Conservation (phyloP, 2,888 invertebrate genomes). For the Dasysyrphus tricinctus region DNA sequence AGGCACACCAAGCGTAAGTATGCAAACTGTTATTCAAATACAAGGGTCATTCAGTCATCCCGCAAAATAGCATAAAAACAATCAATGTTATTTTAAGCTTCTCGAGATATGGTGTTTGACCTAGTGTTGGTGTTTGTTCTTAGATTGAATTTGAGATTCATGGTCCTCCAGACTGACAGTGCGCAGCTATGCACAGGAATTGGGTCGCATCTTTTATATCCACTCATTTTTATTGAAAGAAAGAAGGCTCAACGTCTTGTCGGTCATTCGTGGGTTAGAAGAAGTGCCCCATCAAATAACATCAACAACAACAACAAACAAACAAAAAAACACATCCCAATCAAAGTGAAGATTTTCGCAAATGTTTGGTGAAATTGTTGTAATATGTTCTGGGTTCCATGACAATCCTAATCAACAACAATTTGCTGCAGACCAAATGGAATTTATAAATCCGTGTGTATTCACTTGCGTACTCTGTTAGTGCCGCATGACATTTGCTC, state of each 20-base stretch:
- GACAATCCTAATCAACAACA: constrained; percentile 69
- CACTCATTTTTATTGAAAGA: constrained; percentile 7
- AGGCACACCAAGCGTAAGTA: not conserved
- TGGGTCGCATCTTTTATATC: constrained; percentile 56
- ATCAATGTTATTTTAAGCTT: constrained; percentile 46
- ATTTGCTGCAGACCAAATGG: constrained; percentile 55
- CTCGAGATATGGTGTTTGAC: constrained; percentile 59
- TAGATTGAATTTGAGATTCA: constrained; percentile 61
- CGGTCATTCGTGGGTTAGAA: constrained; percentile 20
- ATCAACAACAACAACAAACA: too few relatives aligned
- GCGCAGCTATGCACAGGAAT: constrained; percentile 51
- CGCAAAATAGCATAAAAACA: constrained; percentile 49
- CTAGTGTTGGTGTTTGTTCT: constrained; percentile 66
- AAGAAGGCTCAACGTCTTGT: constrained; percentile 14
- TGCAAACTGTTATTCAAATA: constrained; percentile 58
- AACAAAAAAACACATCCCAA: constrained; percentile 33
- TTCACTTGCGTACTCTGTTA: constrained; percentile 48
- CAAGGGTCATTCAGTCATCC: constrained; percentile 64
- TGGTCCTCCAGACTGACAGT: constrained; percentile 70
- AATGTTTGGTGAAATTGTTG: constrained; percentile 63
- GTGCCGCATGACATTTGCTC: constrained; percentile 61
- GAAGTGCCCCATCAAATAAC: constrained; percentile 33
- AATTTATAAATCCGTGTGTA: constrained; percentile 57
- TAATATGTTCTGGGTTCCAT: constrained; percentile 57
- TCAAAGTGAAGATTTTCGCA: constrained; percentile 57